These are phyloP conservation scores for Gonatopus flavifemur DNA, from an alignment of 1,140 invertebrate species.

Conservation along the genomic window DNA sequence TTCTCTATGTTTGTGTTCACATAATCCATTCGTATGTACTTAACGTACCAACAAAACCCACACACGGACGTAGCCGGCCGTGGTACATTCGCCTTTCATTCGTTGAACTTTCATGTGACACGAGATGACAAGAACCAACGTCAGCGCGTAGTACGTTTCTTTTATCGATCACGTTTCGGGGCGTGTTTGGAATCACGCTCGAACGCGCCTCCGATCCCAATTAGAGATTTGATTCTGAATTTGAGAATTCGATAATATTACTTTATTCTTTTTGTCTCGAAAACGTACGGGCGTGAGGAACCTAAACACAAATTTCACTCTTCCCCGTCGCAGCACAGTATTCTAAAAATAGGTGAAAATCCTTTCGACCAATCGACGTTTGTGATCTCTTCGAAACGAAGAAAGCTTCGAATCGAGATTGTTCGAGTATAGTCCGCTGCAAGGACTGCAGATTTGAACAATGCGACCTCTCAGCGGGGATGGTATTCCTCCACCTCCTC, in stretches of 20 bases:
- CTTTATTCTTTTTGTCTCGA: too few species aligned
- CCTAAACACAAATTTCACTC: too few species aligned
- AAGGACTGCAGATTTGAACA: conserved; percentile 34
- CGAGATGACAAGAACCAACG: conserved; percentile 7
- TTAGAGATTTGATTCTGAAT: too few species aligned
- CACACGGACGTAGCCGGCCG: conserved; percentile 8
- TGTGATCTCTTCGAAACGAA: not conserved
- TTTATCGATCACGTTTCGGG: conserved; percentile 15
- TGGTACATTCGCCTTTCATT: conserved; percentile 15
- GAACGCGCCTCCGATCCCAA: too few species aligned
- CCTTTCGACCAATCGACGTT: conserved; percentile 14
- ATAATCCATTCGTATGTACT: conserved; percentile 2
- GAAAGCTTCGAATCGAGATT: not conserved
- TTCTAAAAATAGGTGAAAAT: conserved; percentile 16
- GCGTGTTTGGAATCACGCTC: too few species aligned
- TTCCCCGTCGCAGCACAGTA: conserved; percentile 2
- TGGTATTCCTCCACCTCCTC: conserved; percentile 19
- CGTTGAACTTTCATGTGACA: conserved; percentile 2
- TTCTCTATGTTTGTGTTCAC: conserved; percentile 2
- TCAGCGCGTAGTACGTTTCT: conserved; percentile 14
- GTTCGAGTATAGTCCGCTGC: conserved; percentile 11
- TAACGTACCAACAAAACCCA: conserved; percentile 30
- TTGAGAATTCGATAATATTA: too few species aligned
- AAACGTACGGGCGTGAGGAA: too few species aligned
- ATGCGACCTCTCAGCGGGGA: conserved; percentile 35